Conservation (phyloP, 2,113 vertebrate species). For the Condylura cristata region DNA sequence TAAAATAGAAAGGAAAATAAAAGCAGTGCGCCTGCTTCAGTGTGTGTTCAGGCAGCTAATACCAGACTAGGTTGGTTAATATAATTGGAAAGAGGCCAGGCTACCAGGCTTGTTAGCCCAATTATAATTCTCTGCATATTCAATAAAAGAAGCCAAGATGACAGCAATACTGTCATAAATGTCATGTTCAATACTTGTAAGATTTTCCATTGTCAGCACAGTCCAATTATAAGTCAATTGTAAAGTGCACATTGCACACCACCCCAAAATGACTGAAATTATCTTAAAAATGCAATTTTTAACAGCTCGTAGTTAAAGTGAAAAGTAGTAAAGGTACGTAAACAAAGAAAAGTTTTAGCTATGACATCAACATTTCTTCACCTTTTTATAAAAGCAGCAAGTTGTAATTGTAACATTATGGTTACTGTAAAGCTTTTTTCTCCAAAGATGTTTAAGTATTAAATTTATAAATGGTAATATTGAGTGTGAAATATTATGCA, state of each 20-base stretch:
- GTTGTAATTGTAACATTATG: background rate
- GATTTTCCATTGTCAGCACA: constrained; percentile 82
- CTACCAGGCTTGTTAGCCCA: constrained; percentile 85
- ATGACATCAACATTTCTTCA: constrained; percentile 24
- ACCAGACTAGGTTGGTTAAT: constrained; percentile 79
- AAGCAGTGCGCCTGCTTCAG: constrained; percentile 5
- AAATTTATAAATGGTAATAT: background rate
- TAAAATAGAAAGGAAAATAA: constrained; percentile 65
- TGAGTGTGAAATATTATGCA: background rate
- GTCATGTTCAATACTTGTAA: constrained; percentile 86
- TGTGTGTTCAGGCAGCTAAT: constrained; percentile 75
- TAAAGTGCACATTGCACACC: constrained; percentile 82
- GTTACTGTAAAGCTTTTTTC: background rate
- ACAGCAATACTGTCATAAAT: constrained; percentile 87
- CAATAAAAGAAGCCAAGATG: constrained; percentile 84
- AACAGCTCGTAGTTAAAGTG: constrained; percentile 66
- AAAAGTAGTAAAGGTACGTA: constrained; percentile 61
- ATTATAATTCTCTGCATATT: constrained; percentile 85
- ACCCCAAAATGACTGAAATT: constrained; percentile 80
- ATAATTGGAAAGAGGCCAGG: constrained; percentile 84
- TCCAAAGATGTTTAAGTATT: background rate
- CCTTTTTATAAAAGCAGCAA: background rate
- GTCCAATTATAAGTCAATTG: constrained; percentile 87
- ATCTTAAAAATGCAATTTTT: constrained; percentile 77
- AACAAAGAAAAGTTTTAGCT: constrained; percentile 59